Evolutionary conservation across 2,797 vertebrate genomes (phyloP).

Genomic region (Caiman crocodilus): DNA sequence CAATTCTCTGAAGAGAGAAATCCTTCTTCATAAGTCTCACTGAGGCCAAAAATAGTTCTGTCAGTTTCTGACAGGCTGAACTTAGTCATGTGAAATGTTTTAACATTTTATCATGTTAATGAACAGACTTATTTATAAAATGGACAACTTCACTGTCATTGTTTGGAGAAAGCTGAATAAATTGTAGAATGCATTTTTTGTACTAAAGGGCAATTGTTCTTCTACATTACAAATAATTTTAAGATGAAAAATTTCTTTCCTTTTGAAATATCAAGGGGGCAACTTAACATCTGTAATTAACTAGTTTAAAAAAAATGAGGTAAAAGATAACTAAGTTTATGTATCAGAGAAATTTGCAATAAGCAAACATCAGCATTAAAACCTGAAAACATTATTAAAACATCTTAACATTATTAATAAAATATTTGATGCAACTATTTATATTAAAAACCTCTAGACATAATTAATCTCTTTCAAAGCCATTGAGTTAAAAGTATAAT

Average conservation of each 20-base stretch:
- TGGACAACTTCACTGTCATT: conserved; percentile 64
- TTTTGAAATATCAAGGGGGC: conserved; percentile 5
- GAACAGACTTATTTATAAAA: conserved; percentile 73
- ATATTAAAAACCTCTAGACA: conserved; percentile 43
- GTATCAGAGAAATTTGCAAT: conserved; percentile 14
- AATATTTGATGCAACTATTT: not conserved
- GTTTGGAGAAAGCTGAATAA: conserved; percentile 31
- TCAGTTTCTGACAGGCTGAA: conserved; percentile 71
- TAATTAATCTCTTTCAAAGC: conserved; percentile 1
- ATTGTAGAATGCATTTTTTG: conserved; percentile 45
- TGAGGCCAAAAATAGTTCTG: conserved; percentile 67
- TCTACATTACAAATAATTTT: conserved; percentile 1
- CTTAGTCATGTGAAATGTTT: conserved; percentile 69
- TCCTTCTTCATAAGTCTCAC: conserved; percentile 48
- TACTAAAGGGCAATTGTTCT: conserved; percentile 4
- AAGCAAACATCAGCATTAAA: not conserved
- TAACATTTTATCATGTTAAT: conserved; percentile 73
- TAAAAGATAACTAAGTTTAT: not conserved
- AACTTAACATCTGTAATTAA: not conserved
- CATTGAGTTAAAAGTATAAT: conserved; percentile 38
- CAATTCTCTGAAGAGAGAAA: conserved; percentile 64
- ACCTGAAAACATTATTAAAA: not conserved
- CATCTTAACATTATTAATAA: conserved; percentile 9
- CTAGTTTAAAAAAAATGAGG: no score
- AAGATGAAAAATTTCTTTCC: not conserved